Evolutionary conservation across 2,797 vertebrate genomes (phyloP).

Genomic region (Melanotaenia boesemani): DNA sequence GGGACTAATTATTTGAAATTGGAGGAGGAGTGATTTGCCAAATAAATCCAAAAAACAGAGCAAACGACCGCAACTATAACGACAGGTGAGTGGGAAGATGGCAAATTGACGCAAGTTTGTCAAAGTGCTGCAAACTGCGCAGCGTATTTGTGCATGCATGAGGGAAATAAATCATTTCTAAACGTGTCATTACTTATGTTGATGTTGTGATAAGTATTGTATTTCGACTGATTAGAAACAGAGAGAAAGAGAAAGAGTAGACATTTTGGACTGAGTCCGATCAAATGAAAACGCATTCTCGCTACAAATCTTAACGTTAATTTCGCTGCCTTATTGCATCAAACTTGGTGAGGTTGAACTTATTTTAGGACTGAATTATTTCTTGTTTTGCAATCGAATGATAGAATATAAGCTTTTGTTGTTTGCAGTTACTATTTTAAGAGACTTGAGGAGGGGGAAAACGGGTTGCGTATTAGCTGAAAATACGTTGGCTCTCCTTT

Average conservation of each 20-base stretch:
- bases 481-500: conserved; percentile 63
- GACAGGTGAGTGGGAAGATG: conserved; percentile 80
- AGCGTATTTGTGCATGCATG: conserved; percentile 11
- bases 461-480: conserved; percentile 39
- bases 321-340: neutral
- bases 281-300: conserved; percentile 2
- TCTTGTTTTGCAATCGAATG: conserved; percentile 12
- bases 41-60: conserved; percentile 24
- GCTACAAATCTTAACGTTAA: neutral
- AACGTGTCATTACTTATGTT: conserved; percentile 31
- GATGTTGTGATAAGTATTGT: neutral
- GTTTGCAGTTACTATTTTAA: neutral
- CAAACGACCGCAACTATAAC: conserved; percentile 45
- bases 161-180: conserved; percentile 14
- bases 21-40: conserved; percentile 54
- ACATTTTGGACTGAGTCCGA: conserved; percentile 2
- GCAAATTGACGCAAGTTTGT: neutral
- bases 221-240: neutral
- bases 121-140: neutral
- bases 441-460: neutral
- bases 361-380: neutral
- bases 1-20: conserved; percentile 76
- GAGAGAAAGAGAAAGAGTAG: neutral
- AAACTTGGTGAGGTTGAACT: neutral
- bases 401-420: neutral